Base-by-base conservation (phyloP, 2,797 vertebrate species). In the Lindbergichthys nudifrons region DNA sequence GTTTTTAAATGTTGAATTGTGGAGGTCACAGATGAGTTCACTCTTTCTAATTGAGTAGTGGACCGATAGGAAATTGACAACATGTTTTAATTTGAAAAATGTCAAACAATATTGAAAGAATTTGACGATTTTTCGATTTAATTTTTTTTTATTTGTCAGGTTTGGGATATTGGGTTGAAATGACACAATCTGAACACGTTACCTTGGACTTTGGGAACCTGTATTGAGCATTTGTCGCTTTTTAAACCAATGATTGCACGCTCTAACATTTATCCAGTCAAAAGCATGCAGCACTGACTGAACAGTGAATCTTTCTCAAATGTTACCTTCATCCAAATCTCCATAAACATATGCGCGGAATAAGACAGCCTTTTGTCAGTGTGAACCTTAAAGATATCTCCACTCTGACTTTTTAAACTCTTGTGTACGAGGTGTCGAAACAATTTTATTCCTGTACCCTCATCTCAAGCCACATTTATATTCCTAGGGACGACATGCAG, bases 401-500 rank as follows among this genome's bases (percentile, higher is more conserved):
- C 32, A 56, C 56, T 43, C 54, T 51, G 53, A 23, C 45, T 66
- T 77, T 70, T 75, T 58, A 79, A 57, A 51, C 47, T 51, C 68
- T 45, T 54, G 61, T 80, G 80, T 82, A 75, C 57, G 78, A 72
- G 36, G 43, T 74, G 75, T 78, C 53, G 0, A 71, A 84, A 59
- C 54, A 9, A 16, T 73, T 80, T 79, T 53, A 66, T 52, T 62
- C 61, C 45, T 68, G 30, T 66, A 64, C 45, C 10, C 23, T 70
- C 30, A 2, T 70, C 79, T 70, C 26, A 32, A 63, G 65, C 79
- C 65, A 54, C 84, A 89, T 92, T 92, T 88, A 90, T 75, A 90
- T 90, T 89, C 91, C 60, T 70, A 75, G 60, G 9, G 8, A 86
- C 84, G 77, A 72, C 73, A 52, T 80, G 77, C 70, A 23, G 26